Evolutionary conservation across 2,888 invertebrate genomes (phyloP), one percentile per base, ranked within the genome.

Genomic region (Diadegma fenestrale): DNA sequence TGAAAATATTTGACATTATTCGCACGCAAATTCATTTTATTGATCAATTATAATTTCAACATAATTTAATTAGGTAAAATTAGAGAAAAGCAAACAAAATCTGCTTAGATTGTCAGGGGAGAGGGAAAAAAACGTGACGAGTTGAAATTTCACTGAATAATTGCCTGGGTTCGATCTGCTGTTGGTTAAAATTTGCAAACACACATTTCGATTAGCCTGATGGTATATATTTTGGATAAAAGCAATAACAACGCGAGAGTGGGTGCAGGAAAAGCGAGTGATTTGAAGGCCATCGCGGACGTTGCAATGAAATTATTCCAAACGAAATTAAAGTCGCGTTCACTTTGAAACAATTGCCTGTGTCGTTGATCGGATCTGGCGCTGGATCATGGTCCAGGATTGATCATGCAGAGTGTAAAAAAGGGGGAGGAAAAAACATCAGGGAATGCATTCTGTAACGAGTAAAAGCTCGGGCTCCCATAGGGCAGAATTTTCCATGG

Each of bases 261-360:
- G 45, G 68, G 68, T 12, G 68, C 54, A 30, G 14, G 73, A 63
- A 45, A 78, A 33, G n/a, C 33, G 72, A 48, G 61, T 30, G 69
- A 73, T 85, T 78, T 73, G 63, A 63, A 80, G 45, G 81, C 48
- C 61, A n/a, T 71, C 63, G 51, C 63, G 51, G 19, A 75, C 75
- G 76, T 51, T 69, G 73, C 54, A 82, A 85, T 82, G 78, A 78
- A 85, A 81, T 85, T 81, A 85, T 78, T 30, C 45, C 43, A 51
- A 85, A 81, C 81, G 61, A 81, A 81, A 85, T 85, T 75, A 78
- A 64, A 81, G 84, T 81, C 73, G 81, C 81, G 84, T 85, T 75
- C 81, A 73, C 78, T 63, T 51, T 54, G 61, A 69, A 48, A 43
- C 81, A 85, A 85, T 81, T 26, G 51, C 72, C 17, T 72, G 61